Evolutionary conservation across 2,113 vertebrate genomes (phyloP).

Genomic region (Hemiscyllium ocellatum): DNA sequence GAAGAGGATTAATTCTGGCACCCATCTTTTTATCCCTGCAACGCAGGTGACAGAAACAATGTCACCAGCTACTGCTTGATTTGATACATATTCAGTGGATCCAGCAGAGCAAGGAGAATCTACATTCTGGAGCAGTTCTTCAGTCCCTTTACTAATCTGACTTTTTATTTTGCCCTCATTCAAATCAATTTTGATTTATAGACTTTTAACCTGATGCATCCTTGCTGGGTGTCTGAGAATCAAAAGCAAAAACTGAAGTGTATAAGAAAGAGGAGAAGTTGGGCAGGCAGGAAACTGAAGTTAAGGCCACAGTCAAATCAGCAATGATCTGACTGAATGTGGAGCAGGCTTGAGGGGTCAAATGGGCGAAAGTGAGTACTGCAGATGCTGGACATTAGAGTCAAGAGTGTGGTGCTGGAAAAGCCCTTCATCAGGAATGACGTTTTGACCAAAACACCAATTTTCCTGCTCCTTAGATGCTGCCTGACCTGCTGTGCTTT

Average conservation of each 20-base stretch:
- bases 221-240: not conserved
- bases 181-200: constrained; percentile 52
- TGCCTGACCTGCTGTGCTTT: too few species aligned
- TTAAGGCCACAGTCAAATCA: too few species aligned
- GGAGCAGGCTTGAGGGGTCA: too few species aligned
- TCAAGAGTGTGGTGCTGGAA: too few species aligned
- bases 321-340: too few species aligned
- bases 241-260: not conserved
- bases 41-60: constrained; percentile 57
- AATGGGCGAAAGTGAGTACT: too few species aligned
- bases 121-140: constrained; percentile 68
- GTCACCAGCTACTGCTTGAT: constrained; percentile 46
- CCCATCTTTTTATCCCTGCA: constrained; percentile 52
- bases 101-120: constrained; percentile 57
- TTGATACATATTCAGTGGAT: constrained; percentile 65
- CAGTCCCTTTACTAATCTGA: constrained; percentile 66
- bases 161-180: constrained; percentile 67
- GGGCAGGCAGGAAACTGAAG: too few species aligned
- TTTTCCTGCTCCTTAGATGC: too few species aligned
- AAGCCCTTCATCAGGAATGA: too few species aligned
- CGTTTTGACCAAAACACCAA: too few species aligned
- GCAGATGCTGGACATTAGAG: too few species aligned
- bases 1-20: constrained; percentile 48
- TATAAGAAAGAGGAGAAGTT: not conserved
- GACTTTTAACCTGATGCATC: constrained; percentile 1